These are phyloP conservation scores for Tanypteryx hageni DNA, from an alignment of 2,888 invertebrate species.

Conservation along the genomic window DNA sequence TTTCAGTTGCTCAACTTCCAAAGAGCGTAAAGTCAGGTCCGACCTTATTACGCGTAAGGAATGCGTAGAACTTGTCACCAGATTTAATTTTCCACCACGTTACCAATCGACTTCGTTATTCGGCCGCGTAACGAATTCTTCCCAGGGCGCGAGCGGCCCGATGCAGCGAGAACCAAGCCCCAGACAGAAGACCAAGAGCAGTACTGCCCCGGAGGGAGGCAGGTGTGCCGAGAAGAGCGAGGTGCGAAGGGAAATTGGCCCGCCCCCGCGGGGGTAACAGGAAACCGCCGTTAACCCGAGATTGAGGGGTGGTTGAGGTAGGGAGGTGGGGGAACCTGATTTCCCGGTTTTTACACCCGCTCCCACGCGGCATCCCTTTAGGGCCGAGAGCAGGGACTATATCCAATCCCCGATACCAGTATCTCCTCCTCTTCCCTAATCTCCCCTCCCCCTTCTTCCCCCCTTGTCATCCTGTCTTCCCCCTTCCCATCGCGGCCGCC, in stretches of 20 bases:
- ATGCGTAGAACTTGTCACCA: no score
- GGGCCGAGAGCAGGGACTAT: not conserved
- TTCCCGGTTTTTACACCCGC: conserved; percentile 49
- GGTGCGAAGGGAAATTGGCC: not conserved
- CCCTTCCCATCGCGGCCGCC: not conserved
- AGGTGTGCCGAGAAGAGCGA: conserved; percentile 9
- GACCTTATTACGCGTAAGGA: no score
- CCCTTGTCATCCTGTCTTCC: not conserved
- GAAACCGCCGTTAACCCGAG: conserved; percentile 59
- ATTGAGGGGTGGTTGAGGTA: not conserved
- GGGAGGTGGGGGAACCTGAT: conserved; percentile 38
- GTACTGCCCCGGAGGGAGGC: not conserved
- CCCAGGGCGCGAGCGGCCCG: no score
- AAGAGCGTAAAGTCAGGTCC: no score
- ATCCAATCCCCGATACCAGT: conserved; percentile 45
- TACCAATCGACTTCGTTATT: no score
- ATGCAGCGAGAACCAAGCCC: not conserved
- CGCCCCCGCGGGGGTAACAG: conserved; percentile 49
- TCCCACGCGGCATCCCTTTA: conserved; percentile 47
- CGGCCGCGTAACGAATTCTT: no score
- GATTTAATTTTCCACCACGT: no score
- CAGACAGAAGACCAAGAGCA: not conserved
- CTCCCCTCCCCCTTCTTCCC: not conserved
- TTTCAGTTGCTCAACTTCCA: no score
- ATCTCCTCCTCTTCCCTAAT: not conserved